Conservation (phyloP, 37 sponge, comb jelly and placozoan species). For the Agelas oroides region DNA sequence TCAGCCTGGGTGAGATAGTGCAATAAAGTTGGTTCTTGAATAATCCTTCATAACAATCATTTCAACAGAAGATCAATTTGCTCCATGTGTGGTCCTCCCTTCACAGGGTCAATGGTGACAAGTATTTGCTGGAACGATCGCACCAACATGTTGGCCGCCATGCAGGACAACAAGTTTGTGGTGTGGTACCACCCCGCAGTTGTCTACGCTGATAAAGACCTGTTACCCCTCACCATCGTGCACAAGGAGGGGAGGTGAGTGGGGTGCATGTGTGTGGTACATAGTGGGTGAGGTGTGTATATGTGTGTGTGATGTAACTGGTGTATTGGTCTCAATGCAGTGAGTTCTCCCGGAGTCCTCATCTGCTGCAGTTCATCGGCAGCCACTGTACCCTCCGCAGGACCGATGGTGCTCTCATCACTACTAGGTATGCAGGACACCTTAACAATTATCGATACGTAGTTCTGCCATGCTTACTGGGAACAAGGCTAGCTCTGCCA, state of each 20-base stretch:
- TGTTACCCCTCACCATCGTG: constrained; percentile 71
- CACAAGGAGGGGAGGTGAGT: constrained; percentile 78
- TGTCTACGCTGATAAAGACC: constrained; percentile 87
- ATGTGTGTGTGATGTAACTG: background rate
- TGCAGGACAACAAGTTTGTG: constrained; percentile 83
- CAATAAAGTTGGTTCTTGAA: too few relatives aligned
- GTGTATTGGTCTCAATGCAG: too few relatives aligned
- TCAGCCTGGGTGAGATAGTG: constrained; percentile 32
- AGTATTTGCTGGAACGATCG: constrained; percentile 84
- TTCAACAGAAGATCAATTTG: too few relatives aligned
- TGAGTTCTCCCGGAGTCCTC: constrained; percentile 88
- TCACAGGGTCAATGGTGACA: constrained; percentile 90
- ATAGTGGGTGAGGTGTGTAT: too few relatives aligned
- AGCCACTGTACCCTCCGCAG: constrained; percentile 83
- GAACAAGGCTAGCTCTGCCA: too few relatives aligned
- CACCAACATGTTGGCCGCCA: constrained; percentile 88
- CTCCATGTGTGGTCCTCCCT: too few relatives aligned
- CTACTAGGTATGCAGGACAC: constrained; percentile 83
- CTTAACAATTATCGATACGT: too few relatives aligned
- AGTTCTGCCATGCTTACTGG: background rate
- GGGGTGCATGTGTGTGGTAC: too few relatives aligned
- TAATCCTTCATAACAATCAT: too few relatives aligned
- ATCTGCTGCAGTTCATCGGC: constrained; percentile 78
- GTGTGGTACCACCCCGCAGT: constrained; percentile 94
- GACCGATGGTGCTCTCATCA: constrained; percentile 91